Base-by-base conservation (phyloP, 2,888 invertebrate genomes). In the Apamea crenata region DNA sequence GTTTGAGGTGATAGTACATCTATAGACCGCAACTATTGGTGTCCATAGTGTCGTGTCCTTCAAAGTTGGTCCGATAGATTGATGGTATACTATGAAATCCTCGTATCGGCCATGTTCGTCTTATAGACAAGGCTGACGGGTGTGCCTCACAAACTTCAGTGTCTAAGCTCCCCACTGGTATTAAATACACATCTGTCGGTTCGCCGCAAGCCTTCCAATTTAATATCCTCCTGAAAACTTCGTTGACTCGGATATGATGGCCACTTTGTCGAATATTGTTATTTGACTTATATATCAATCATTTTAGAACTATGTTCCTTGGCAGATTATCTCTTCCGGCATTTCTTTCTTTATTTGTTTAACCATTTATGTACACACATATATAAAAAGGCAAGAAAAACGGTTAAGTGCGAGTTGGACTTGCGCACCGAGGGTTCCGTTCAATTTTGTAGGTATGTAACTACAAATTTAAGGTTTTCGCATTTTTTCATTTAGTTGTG, bases 111-210 rank as follows among this genome's bases (percentile, higher is more conserved):
- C 16, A 21, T 21, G n/a, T 21, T 72, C 29, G 14, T 16, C 32
- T 25, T 29, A 25, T 18, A 44, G 16, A n/a, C 7, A n/a, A 73
- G 16, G 40, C 50, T 29, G 10, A n/a, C 50, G 50, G 18, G n/a
- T 71, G 14, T 50, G 14, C 25, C 72, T 8, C 32, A n/a, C 47
- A 61, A 77, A 40, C 25, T 78, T 40, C 44, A 36, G 6, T 69
- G n/a, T 32, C 14, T 73, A 18, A 61, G 29, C 36, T 36, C 14
- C 56, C 70, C 53, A 36, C 25, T 36, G 36, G 21, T n/a, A 83
- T 77, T 83, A 77, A 69, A 56, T 63, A 82, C 68, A 56, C 44
- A 77, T 81, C 77, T 40, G 47, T 68, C 18, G 29, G 29, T 36
- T 12, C 14, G 12, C 77, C 47, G 29, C 36, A 56, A 50, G 40